Evolutionary conservation across 2,797 vertebrate species (phyloP).

Genomic region (Pelodytes ibericus): DNA sequence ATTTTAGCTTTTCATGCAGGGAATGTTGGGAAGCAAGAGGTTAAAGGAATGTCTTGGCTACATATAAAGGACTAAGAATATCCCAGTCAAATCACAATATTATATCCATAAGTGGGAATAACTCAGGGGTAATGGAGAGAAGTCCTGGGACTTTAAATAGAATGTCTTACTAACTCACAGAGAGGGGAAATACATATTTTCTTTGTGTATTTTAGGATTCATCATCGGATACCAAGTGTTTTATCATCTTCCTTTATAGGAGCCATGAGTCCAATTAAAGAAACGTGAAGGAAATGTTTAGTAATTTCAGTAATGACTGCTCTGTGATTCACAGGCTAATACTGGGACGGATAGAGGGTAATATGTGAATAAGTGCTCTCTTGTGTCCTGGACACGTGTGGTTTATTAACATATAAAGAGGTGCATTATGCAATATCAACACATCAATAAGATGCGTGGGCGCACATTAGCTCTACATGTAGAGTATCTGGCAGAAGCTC

Average conservation of each 20-base stretch:
- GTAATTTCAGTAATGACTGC: no score
- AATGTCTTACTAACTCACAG: constrained; percentile 78
- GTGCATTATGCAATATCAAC: no score
- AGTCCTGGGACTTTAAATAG: constrained; percentile 80
- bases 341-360: no score
- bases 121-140: constrained; percentile 71
- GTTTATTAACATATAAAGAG: no score
- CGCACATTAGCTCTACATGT: no score
- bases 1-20: not conserved
- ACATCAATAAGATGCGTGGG: no score
- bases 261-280: constrained; percentile 31
- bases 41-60: not conserved
- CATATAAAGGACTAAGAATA: constrained; percentile 76
- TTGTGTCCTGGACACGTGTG: no score
- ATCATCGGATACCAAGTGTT: constrained; percentile 69
- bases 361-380: no score
- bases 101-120: constrained; percentile 83
- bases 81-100: constrained; percentile 69
- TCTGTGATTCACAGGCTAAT: no score
- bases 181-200: constrained; percentile 83
- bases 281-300: no score
- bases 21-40: not conserved
- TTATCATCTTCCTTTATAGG: constrained; percentile 59
- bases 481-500: no score
- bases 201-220: constrained; percentile 72